Percentiles rank a stretch among this genome's conserved stretches.
Evolutionary conservation across 1,140 invertebrate species (phyloP).

Genomic region (Drosophila fuyamai): DNA sequence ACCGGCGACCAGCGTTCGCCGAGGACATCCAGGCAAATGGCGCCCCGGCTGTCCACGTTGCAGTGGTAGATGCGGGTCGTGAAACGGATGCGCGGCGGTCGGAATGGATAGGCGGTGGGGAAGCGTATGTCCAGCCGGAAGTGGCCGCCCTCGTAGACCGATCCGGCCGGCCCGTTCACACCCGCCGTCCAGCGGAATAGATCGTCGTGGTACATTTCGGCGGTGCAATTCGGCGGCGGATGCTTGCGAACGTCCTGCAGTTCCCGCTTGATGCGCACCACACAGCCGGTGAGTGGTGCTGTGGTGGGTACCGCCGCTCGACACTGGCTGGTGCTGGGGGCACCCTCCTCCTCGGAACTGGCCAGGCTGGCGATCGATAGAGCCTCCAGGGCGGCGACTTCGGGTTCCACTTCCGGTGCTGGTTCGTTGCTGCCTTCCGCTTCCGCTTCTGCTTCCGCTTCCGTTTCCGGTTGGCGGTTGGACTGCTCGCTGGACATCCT

Average conservation of each 20-base stretch:
- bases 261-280: slow-evolving; percentile 45
- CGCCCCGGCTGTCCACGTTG: slow-evolving; percentile 65
- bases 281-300: neutral
- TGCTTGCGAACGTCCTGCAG: slow-evolving; percentile 44
- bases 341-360: neutral
- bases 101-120: slow-evolving; percentile 61
- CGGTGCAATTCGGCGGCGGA: slow-evolving; percentile 65
- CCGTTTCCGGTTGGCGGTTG: neutral
- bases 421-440: neutral
- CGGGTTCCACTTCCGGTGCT: neutral
- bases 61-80: slow-evolving; percentile 91
- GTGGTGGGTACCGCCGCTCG: neutral
- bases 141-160: slow-evolving; percentile 57
- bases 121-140: slow-evolving; percentile 66
- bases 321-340: neutral
- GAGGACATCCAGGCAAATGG: slow-evolving; percentile 66
- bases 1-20: slow-evolving; percentile 70
- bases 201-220: slow-evolving; percentile 41
- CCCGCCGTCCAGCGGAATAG: slow-evolving; percentile 53
- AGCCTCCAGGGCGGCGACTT: neutral
- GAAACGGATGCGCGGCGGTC: slow-evolving; percentile 90
- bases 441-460: neutral
- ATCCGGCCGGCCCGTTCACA: slow-evolving; percentile 46
- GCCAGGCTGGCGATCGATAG: slow-evolving; percentile 1
- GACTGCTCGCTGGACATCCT: slow-evolving; percentile 2